These are phyloP conservation scores for Cervus canadensis DNA, from an alignment of 2,113 vertebrate genomes.

Conservation along the genomic window DNA sequence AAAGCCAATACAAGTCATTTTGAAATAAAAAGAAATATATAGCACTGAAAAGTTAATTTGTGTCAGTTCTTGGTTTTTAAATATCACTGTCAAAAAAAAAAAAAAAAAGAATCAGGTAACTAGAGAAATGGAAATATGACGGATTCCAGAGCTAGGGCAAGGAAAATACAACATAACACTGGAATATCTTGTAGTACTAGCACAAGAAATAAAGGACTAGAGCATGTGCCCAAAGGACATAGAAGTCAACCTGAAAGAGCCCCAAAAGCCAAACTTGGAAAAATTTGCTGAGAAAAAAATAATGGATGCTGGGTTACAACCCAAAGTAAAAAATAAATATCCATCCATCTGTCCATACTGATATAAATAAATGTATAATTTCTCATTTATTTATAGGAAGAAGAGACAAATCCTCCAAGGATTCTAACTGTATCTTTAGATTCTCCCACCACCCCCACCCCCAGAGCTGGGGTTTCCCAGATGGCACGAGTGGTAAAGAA, in stretches of 20 bases:
- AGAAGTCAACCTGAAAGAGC: background rate
- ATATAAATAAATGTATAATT: background rate
- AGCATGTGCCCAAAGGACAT: background rate
- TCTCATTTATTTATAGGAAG: background rate
- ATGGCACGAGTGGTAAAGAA: background rate
- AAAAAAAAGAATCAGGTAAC: background rate
- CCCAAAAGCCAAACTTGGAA: background rate
- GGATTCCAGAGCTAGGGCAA: background rate
- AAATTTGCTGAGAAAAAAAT: background rate
- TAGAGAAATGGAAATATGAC: background rate
- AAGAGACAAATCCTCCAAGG: background rate
- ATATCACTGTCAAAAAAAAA: background rate
- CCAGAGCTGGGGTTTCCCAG: background rate
- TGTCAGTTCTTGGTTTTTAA: background rate
- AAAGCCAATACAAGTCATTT: background rate
- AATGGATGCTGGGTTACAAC: background rate
- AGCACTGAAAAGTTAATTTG: background rate
- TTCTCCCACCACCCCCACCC: background rate
- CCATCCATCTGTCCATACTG: background rate
- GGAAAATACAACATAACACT: background rate
- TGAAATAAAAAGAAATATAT: constrained; percentile 22
- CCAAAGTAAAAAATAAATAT: background rate
- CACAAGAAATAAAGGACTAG: background rate
- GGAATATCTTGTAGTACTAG: background rate
- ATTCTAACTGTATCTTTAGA: background rate